Base-by-base conservation (phyloP, 2,797 vertebrate genomes). In the Taenioides sp. region DNA sequence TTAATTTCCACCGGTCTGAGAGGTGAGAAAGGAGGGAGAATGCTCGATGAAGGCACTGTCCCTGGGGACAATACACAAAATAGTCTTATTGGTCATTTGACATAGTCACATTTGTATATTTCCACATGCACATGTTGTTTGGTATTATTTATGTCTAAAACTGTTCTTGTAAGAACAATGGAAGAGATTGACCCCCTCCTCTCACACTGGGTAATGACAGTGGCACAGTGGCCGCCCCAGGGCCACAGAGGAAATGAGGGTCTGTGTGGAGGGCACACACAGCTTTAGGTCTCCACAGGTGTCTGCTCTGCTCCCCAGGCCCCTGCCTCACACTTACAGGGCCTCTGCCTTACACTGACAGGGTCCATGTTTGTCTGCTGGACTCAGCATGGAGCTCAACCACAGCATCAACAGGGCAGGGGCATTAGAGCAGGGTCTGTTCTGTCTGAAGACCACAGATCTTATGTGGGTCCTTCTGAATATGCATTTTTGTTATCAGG, bases 131-230 rank as follows among this genome's bases (percentile, higher is more conserved):
- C 20, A 59, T 25, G 59, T 37, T 1, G 3, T 7, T 62, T 37
- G 34, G 18, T 37, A 11, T 20, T 65, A 22, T 66, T 18, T 52
- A 52, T 12, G 17, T 52, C 9, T 27, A 31, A 5, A 40, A 40
- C 1, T 75, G 10, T 60, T 34, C 67, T 49, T 72, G 10, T 12
- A 23, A 40, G 2, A 70, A 65, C 77, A 25, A 89, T 95, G 94
- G 96, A 96, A 91, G 93, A 95, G 95, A 92, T 92, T 94, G 92
- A 94, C 94, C 91, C 90, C 1, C 22, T 12, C 58, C 47, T 22
- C 52, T 49, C 65, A 54, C 57, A 23, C 73, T 84, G 86, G 85
- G 93, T 94, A 93, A 94, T 70, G 91, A 93, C 83, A 0, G 67
- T 73, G 65, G 92, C 82, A 88, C 86, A 88, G 91, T 85, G 71